Conservation (phyloP, 2,113 vertebrate species). For the Sylvicapra grimmia region DNA sequence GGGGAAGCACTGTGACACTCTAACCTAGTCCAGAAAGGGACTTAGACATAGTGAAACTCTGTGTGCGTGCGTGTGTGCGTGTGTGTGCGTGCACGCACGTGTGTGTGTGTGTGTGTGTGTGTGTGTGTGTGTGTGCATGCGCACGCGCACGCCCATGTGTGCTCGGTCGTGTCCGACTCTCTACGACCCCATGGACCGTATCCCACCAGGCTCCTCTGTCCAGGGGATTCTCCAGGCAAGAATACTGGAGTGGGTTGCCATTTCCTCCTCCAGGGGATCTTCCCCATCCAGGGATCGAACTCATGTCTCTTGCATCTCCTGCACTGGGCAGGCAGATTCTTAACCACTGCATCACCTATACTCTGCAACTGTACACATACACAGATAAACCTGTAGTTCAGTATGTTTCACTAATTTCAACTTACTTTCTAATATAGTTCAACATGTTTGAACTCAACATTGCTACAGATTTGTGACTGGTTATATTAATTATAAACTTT, state of each 20-base stretch:
- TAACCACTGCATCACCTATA: background rate
- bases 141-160: fast-evolving
- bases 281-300: background rate
- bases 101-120: too few relatives aligned
- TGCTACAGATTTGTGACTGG: background rate
- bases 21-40: background rate
- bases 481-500: background rate
- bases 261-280: background rate
- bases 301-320: background rate
- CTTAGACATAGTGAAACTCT: background rate
- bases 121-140: background rate
- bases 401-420: background rate
- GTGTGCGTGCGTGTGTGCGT: fast-evolving
- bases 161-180: fast-evolving
- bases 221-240: background rate
- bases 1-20: background rate
- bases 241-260: background rate
- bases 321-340: background rate
- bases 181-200: background rate
- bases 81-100: background rate
- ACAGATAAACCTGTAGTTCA: background rate
- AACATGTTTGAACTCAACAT: background rate
- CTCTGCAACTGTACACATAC: background rate
- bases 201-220: background rate
- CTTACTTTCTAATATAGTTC: background rate